A percentile compares a stretch with the other conserved stretches of the same genome.
These are phyloP conservation scores for Uromys caudimaculatus DNA, from an alignment of 2,797 vertebrate genomes.

Conservation along the genomic window DNA sequence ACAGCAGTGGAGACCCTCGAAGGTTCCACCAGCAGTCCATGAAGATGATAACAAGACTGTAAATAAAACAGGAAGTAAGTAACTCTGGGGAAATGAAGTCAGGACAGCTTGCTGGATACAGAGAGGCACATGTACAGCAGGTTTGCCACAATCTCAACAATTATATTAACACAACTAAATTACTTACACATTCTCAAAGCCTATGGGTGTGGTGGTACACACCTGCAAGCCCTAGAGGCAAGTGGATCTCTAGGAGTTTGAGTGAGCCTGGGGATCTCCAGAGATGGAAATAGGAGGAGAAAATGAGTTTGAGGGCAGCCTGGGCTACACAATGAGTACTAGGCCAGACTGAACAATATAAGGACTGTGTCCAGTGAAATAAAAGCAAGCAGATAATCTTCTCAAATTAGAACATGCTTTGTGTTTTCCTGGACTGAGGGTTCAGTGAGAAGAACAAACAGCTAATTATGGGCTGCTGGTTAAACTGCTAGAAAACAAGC, in stretches of 20 bases:
- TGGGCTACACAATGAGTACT: neutral
- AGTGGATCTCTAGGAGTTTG: neutral
- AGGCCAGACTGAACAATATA: neutral
- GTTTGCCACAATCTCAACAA: neutral
- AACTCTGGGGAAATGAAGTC: neutral
- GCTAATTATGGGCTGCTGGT: neutral
- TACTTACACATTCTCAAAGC: neutral
- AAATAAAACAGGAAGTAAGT: neutral
- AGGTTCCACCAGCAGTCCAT: too few species aligned
- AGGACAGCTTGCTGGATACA: neutral
- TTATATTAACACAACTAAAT: neutral
- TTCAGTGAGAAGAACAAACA: neutral
- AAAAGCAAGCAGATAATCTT: neutral
- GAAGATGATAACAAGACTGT: neutral
- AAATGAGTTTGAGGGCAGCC: neutral
- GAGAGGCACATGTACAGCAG: neutral
- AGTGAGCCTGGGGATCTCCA: neutral
- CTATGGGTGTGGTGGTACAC: neutral
- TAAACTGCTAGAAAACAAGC: neutral
- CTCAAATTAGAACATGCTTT: slow-evolving; percentile 16
- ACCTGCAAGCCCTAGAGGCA: neutral
- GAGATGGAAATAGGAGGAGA: neutral
- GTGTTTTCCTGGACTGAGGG: neutral
- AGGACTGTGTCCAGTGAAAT: neutral
- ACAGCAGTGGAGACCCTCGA: neutral